Base-by-base conservation (phyloP, 2,797 vertebrate genomes). In the Phrynocephalus guinanensis region DNA sequence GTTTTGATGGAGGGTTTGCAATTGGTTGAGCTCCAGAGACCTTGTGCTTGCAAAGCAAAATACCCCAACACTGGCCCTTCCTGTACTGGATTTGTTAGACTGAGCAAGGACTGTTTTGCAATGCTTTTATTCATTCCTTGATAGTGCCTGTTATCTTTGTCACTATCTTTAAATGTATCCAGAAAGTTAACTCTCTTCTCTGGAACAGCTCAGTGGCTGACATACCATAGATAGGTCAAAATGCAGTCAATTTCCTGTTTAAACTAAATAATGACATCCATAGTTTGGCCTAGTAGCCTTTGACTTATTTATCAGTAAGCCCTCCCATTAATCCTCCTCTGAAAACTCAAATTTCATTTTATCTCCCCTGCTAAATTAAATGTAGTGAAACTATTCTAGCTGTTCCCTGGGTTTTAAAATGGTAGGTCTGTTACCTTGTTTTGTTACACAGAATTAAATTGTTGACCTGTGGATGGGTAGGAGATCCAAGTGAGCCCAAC, bases 181-280 rank as follows among this genome's bases (percentile, higher is more conserved):
- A 79, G 79, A 88, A 73, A 52, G 44, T 70, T 77, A 83, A 78
- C 68, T 84, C 28, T 63, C n/a, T 80, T 78, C 76, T 83, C 81
- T 88, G 87, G 77, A 84, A 84, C 20, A 75, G 83, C 77, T 88
- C 87, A 80, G 71, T 5, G 11, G 22, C 73, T 84, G 16, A 77
- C 82, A 80, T 84, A 71, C 66, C 86, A 87, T 20, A n/a, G 50
- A 83, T 60, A 78, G 82, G 76, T 72, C 67, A 71, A 88, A 83
- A 79, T 84, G 82, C 83, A 88, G 77, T 70, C 80, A 72, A 84
- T 84, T 88, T 88, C 87, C 87, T 84, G 87, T 88, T 88, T 80
- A 73, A 82, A 50, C 68, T 28, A 26, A 88, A 79, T 80, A 63
- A 72, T 84, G 38, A 84, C 77, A 88, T 84, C 79, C 87, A 80